Conservation (phyloP, 2,888 invertebrate genomes). For the Papilio protenor region DNA sequence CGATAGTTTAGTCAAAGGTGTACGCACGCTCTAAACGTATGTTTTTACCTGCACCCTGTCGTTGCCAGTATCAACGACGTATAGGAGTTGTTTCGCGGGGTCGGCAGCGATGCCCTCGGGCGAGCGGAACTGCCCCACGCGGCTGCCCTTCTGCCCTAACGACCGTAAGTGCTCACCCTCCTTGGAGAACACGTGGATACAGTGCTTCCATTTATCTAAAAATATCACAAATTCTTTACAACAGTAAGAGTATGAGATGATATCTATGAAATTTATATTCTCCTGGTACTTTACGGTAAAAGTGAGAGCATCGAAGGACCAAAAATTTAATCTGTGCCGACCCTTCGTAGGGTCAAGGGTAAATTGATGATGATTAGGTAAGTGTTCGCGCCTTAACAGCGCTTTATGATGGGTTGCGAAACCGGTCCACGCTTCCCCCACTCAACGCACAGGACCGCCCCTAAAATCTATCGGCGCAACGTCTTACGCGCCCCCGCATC, state of each 20-base stretch:
- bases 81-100: conserved; percentile 83
- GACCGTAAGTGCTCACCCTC: conserved; percentile 84
- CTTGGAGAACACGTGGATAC: conserved; percentile 87
- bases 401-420: no score
- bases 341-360: no score
- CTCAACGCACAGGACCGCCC: no score
- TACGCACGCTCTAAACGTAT: no score
- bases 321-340: background rate
- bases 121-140: conserved; percentile 86
- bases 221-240: background rate
- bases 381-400: no score
- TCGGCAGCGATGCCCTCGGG: conserved; percentile 89
- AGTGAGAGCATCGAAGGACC: background rate
- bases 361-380: no score
- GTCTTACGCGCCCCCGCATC: no score
- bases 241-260: no score
- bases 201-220: conserved; percentile 88
- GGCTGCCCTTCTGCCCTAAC: conserved; percentile 87
- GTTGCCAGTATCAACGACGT: conserved; percentile 92
- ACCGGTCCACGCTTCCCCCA: no score
- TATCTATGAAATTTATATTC: background rate
- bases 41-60: conserved; percentile 85
- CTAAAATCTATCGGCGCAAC: no score
- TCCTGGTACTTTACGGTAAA: background rate
- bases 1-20: no score